Evolutionary conservation across 2,113 vertebrate genomes (phyloP), one percentile per base, ranked within the genome.

Genomic region (Gasterosteus nipponicus): DNA sequence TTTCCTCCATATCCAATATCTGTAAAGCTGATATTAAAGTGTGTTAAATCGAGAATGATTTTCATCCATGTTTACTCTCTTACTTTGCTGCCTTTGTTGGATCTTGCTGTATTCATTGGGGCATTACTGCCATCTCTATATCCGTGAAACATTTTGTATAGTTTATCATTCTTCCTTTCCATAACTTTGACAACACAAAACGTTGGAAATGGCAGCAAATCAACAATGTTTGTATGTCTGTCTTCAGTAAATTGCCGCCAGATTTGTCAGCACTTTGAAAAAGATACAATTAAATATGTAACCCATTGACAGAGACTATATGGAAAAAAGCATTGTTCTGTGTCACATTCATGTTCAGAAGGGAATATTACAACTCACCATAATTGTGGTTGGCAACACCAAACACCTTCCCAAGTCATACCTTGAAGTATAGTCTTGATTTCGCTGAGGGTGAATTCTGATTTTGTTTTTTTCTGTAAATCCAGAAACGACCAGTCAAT

Each of bases 341-440:
- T 4, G 16, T 14, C 84, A 47, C 77, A 63, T 86, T 92, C 89
- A 53, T 81, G 75, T 87, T 89, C 86, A 86, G 69, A 66, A 85
- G 46, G 16, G 58, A 86, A 80, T 68, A 85, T 87, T 82, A 51
- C 22, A 0, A 0, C 73, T 91, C 90, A 16, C 88, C 86, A 26
- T 26, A 26, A 80, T 58, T 29, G 1, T 58, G 29, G 56, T 18
- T 18, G 33, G 56, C 14, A 29, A 58, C 26, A 58, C 56, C 11
- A 58, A 9, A 8, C 56, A 16, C 56, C 33, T 58, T 58, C 16
- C 14, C 31, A 33, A 56, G 22, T 26, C 22, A 26, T 26, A 26
- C 22, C 22, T 26, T 26, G 22, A 26, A 26, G 22, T 26, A 26
- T 26, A 26, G 22, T 26, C 22, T 26, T 26, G 22, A 26, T 26